These are phyloP conservation scores for Arenaria interpres DNA, from an alignment of 2,113 vertebrate species.

Conservation along the genomic window DNA sequence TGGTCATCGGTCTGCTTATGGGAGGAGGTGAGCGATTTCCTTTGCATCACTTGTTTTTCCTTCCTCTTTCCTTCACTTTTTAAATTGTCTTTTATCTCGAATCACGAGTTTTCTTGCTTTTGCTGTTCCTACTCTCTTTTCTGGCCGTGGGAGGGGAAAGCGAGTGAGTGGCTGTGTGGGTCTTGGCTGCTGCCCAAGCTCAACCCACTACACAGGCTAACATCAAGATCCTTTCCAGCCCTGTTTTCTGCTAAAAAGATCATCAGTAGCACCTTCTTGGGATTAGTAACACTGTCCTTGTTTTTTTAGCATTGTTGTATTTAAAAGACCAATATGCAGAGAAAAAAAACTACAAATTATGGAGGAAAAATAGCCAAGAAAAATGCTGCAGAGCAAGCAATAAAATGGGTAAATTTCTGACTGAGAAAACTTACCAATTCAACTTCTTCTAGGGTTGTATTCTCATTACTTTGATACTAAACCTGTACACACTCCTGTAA, in stretches of 20 bases:
- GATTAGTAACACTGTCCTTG: not conserved
- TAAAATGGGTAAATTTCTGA: not conserved
- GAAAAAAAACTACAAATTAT: not conserved
- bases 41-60: not conserved
- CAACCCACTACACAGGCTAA: not conserved
- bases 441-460: not conserved
- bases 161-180: not conserved
- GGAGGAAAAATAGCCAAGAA: not conserved
- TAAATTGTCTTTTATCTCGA: not conserved
- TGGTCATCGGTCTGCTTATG: not conserved
- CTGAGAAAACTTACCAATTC: not conserved
- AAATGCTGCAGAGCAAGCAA: not conserved
- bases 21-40: not conserved
- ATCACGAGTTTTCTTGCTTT: not conserved
- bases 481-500: not conserved
- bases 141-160: not conserved
- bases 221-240: not conserved
- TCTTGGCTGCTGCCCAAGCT: not conserved
- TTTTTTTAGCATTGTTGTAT: no score
- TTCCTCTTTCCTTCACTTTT: not conserved
- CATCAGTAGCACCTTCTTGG: not conserved
- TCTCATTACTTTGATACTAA: not conserved
- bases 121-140: not conserved
- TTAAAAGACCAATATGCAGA: not conserved
- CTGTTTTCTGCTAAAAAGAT: not conserved